Percentiles rank a stretch among this genome's conserved stretches.
Evolutionary conservation across 1,140 invertebrate genomes (phyloP).

Genomic region (Drosophila pseudoananassae): DNA sequence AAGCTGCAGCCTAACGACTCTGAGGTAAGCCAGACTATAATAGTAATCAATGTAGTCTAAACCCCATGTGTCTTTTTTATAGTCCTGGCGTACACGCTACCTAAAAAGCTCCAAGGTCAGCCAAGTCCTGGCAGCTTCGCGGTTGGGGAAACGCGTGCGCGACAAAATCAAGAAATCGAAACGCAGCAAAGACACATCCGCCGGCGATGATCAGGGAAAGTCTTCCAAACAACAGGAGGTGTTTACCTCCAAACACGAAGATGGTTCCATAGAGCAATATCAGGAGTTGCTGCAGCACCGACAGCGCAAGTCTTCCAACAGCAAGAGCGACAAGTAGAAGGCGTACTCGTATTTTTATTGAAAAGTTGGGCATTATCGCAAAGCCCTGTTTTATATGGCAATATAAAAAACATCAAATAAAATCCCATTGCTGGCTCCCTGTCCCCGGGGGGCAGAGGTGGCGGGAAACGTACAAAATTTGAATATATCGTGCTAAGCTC

Average conservation of each 20-base stretch:
- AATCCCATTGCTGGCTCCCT: constrained; percentile 18
- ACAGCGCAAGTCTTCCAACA: constrained; percentile 67
- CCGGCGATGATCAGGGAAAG: constrained; percentile 30
- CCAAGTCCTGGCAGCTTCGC: constrained; percentile 85
- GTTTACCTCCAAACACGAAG: constrained; percentile 75
- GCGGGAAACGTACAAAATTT: constrained; percentile 64
- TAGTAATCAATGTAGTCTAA: neutral
- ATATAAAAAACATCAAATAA: constrained; percentile 52
- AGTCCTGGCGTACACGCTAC: constrained; percentile 83
- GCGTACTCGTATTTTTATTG: constrained; percentile 53
- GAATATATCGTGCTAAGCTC: constrained; percentile 80
- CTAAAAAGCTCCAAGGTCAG: constrained; percentile 86
- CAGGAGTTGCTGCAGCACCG: constrained; percentile 74
- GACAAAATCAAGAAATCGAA: constrained; percentile 87
- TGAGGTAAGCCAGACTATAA: constrained; percentile 42
- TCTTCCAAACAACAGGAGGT: constrained; percentile 17
- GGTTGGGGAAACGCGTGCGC: constrained; percentile 85
- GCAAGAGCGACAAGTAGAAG: constrained; percentile 61
- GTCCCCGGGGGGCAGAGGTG: constrained; percentile 10
- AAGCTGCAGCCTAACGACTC: constrained; percentile 47
- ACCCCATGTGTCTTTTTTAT: neutral
- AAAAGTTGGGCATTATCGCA: constrained; percentile 49
- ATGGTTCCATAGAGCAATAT: constrained; percentile 82
- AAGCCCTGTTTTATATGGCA: constrained; percentile 43
- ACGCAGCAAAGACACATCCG: constrained; percentile 49